Base-by-base conservation (phyloP, 2,888 invertebrate genomes). In the Philaethria dido region DNA sequence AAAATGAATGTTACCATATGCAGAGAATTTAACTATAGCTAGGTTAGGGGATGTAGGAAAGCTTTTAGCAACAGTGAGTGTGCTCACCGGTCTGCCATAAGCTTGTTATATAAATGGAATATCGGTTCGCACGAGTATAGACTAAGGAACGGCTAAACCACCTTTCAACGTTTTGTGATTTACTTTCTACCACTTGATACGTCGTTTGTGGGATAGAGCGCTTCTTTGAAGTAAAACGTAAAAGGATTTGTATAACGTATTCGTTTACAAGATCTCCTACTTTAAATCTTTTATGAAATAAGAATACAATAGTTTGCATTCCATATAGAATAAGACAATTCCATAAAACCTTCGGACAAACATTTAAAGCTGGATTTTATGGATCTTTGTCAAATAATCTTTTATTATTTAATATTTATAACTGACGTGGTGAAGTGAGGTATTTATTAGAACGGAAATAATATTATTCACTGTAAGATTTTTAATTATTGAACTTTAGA, bases 41-140 rank as follows among this genome's bases (percentile, higher is more conserved):
- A 75, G 79, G 60, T 68, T 44, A 33, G 76, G 75, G 73, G 78
- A 79, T 80, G 79, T 79, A 74, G 75, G 73, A 82, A 82, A 81
- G 85, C 84, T 85, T 85, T 85, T 84, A 85, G 79, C 75, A 65
- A 71, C 77, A 77, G 75, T 76, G 75, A 70, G 73, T 76, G 74
- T 75, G 73, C 67, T 75, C 71, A 73, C 71, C 70, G 72, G 71
- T 69, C 71, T 71, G 68, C 74, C 64, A 74, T 77, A 78, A 79
- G 72, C 76, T 72, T 69, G 76, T 78, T 79, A 77, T 75, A 78
- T 78, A 80, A 78, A 80, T 79, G 74, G 75, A 77, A 73, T 77
- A 80, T 77, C 69, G 71, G 75, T 73, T 73, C 71, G 69, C 71
- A 74, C 61, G 59, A 72, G 62, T 61, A 54, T 61, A 68, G 54